Evolutionary conservation across 2,888 invertebrate species (phyloP).

Genomic region (Ernsta delagoae): DNA sequence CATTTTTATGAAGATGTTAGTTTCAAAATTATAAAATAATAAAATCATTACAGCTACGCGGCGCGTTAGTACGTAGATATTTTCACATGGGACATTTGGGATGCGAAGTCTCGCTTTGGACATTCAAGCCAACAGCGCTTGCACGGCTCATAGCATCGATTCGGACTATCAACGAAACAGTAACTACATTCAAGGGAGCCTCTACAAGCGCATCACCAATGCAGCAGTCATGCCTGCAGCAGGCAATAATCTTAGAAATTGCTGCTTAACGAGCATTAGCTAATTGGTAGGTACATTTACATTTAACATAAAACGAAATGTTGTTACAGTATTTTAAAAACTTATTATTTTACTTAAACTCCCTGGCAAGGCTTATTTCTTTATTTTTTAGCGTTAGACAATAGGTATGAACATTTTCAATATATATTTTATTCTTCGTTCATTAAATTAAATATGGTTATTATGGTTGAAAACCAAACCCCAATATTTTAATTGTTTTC

Average conservation of each 20-base stretch:
- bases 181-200: constrained; percentile 10
- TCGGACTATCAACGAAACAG: constrained; percentile 43
- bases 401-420: too few relatives aligned
- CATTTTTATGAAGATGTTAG: background rate
- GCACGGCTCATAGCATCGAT: constrained; percentile 48
- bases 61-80: background rate
- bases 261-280: background rate
- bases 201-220: background rate
- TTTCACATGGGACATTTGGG: constrained; percentile 15
- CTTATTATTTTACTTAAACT: too few relatives aligned
- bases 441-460: too few relatives aligned
- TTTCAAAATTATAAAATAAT: background rate
- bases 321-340: too few relatives aligned
- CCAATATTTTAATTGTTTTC: too few relatives aligned
- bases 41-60: background rate
- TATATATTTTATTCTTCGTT: too few relatives aligned
- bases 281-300: background rate
- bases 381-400: too few relatives aligned
- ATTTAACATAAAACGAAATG: background rate
- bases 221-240: background rate
- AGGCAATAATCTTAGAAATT: background rate
- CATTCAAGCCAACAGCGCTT: constrained; percentile 40
- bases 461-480: too few relatives aligned
- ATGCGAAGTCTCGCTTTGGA: constrained; percentile 16
- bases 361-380: too few relatives aligned